Base-by-base conservation (phyloP, 1,140 invertebrate genomes). In the Caenorhabditis brenneri region DNA sequence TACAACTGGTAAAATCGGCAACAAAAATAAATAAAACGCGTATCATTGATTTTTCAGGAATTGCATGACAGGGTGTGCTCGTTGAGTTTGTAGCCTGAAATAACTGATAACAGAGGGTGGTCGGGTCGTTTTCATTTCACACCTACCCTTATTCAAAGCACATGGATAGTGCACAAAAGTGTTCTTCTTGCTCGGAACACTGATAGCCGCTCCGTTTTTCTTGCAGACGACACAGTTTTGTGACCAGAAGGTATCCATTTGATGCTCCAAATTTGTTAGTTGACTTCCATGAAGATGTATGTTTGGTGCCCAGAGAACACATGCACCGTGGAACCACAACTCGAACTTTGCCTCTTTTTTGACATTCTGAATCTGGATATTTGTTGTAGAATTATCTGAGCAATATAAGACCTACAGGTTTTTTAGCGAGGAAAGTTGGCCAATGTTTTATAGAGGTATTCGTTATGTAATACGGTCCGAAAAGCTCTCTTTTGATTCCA, bases 41-140 rank as follows among this genome's bases (percentile, higher is more conserved):
- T 46, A 15, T 15, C 15, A 19, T 74, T n/a, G 65, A 74, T 74
- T 74, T 74, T 74, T 74, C 36, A 74, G n/a, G 65, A 74, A 74
- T 42, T 74, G 36, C 65, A 74, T 15, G 33, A 24, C 1, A 74
- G 36, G 2, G 65, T 12, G 65, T 74, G 65, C 65, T 74, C 65
- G 33, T 74, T n/a, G 65, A 74, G 65, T 42, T 74, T 39, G 19
- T 74, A 74, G 65, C 36, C 65, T 74, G 65, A 42, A 74, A 58
- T 29, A 29, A 74, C 36, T 74, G 65, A 74, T 74, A 74, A 74
- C 29, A 65, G 7, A 27, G 10, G 24, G 6, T n/a, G 9, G 2
- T 7, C 15, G 65, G 65, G 33, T 27, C 0, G 29, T 29, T 29
- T 74, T 4, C 1, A 4, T 24, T 9, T 58, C 24, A 51, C 29